phyloP scores from a whole-genome alignment of 2,888 invertebrate genomes.

The Aporophyla nigra region DNA sequence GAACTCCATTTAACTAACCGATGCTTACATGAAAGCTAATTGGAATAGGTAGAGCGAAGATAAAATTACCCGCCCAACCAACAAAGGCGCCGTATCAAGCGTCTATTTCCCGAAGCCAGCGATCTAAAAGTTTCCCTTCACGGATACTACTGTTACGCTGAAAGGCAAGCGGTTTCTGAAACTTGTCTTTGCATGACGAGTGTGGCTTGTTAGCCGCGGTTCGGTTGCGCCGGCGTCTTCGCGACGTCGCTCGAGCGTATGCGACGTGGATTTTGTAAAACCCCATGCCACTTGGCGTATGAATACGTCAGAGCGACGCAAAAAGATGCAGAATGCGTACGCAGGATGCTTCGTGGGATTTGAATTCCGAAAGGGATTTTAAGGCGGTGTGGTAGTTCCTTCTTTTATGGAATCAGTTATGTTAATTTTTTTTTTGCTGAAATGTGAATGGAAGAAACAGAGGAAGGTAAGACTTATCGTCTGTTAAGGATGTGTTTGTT shows the following conservation, averaged over 20 bases:
- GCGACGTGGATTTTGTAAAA: constrained; percentile 60
- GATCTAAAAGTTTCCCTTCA: constrained; percentile 52
- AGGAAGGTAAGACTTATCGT: constrained; percentile 2
- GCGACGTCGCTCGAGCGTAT: constrained; percentile 58
- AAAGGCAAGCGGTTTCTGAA: constrained; percentile 61
- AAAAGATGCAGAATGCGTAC: constrained; percentile 57
- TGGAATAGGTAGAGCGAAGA: constrained; percentile 31
- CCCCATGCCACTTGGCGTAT: constrained; percentile 55
- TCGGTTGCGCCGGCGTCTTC: constrained; percentile 61
- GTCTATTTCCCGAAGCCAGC: constrained; percentile 31
- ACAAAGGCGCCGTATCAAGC: constrained; percentile 39
- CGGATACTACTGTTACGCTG: constrained; percentile 50
- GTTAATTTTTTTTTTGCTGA: constrained; percentile 18
- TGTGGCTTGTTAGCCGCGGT: constrained; percentile 67
- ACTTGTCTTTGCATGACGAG: constrained; percentile 62
- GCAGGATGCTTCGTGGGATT: constrained; percentile 36
- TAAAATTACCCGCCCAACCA: constrained; percentile 44
- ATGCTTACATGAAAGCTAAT: constrained; percentile 52
- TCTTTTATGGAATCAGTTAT: constrained; percentile 30
- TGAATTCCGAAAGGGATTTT: constrained; percentile 48
- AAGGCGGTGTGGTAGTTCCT: constrained; percentile 20
- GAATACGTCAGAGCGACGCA: constrained; percentile 56
- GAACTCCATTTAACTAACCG: constrained; percentile 39
- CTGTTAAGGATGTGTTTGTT: constrained; percentile 12
- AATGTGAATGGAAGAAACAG: constrained; percentile 17